Evolutionary conservation across 2,797 vertebrate species (phyloP).

Genomic region (Botia kubotai): DNA sequence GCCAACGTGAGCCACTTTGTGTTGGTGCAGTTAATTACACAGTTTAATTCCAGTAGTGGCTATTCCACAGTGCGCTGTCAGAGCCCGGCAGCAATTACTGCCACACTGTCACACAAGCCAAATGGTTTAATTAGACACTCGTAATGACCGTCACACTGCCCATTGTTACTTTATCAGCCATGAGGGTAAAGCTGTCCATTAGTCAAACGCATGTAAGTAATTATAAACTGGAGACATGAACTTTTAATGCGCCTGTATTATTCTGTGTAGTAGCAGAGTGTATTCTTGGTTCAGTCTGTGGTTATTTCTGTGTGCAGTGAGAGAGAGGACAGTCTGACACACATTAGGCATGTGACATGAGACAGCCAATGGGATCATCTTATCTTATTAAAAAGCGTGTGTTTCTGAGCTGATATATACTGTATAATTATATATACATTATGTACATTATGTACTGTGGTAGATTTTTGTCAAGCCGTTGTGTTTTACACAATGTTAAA

Average conservation of each 20-base stretch:
- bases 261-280: background rate
- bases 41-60: conserved; percentile 56
- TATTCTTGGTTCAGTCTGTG: background rate
- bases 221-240: background rate
- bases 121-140: conserved; percentile 56
- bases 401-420: conserved; percentile 25
- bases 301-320: conserved; percentile 24
- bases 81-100: conserved; percentile 58
- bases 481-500: background rate
- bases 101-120: conserved; percentile 47
- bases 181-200: conserved; percentile 23
- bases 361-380: conserved; percentile 3
- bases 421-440: too few species aligned
- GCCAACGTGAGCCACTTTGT: conserved; percentile 45
- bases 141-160: conserved; percentile 19
- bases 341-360: background rate
- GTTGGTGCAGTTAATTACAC: conserved; percentile 61
- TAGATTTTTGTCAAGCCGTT: conserved; percentile 14
- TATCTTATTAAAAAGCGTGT: conserved; percentile 33
- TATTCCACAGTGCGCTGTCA: conserved; percentile 50
- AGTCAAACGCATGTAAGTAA: background rate
- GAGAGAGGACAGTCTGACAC: conserved; percentile 1
- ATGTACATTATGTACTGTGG: conserved; percentile 27
- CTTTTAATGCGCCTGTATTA: background rate
- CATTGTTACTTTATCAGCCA: conserved; percentile 29